Conservation (phyloP, 2,888 invertebrate species). For the Blastobasis adustella region DNA sequence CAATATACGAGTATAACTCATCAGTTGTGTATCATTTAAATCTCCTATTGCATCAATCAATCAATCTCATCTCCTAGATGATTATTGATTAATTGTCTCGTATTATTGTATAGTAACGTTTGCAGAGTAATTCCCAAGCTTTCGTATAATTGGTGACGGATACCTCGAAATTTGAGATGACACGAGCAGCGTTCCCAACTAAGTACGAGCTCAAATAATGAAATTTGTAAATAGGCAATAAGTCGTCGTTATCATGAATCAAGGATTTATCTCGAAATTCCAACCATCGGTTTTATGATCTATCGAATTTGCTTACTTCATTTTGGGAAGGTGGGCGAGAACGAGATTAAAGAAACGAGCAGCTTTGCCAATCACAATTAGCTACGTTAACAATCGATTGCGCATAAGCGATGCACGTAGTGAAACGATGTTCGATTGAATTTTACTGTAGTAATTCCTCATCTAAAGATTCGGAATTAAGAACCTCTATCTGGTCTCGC, state of each 20-base stretch:
- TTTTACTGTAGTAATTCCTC: background rate
- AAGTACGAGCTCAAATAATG: constrained; percentile 6
- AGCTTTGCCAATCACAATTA: too few species aligned
- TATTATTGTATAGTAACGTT: constrained; percentile 9
- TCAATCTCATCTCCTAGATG: too few species aligned
- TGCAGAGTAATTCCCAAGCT: constrained; percentile 9
- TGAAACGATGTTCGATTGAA: too few species aligned
- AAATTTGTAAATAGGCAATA: constrained; percentile 9
- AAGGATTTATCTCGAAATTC: constrained; percentile 16
- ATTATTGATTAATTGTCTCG: background rate
- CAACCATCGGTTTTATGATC: constrained; percentile 14
- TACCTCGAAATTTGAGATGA: constrained; percentile 5
- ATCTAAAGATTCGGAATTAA: background rate
- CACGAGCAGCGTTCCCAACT: constrained; percentile 6
- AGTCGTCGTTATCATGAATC: constrained; percentile 12
- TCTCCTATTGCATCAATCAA: too few species aligned
- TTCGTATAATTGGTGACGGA: constrained; percentile 2
- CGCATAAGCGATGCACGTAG: too few species aligned
- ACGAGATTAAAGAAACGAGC: too few species aligned
- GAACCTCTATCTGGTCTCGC: background rate
- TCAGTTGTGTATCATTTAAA: too few species aligned
- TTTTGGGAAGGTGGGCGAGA: background rate
- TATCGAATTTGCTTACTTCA: constrained; percentile 9
- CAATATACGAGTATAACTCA: too few species aligned
- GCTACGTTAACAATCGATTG: background rate